Conservation (phyloP, 1,140 invertebrate genomes). For the Uloborus diversus region DNA sequence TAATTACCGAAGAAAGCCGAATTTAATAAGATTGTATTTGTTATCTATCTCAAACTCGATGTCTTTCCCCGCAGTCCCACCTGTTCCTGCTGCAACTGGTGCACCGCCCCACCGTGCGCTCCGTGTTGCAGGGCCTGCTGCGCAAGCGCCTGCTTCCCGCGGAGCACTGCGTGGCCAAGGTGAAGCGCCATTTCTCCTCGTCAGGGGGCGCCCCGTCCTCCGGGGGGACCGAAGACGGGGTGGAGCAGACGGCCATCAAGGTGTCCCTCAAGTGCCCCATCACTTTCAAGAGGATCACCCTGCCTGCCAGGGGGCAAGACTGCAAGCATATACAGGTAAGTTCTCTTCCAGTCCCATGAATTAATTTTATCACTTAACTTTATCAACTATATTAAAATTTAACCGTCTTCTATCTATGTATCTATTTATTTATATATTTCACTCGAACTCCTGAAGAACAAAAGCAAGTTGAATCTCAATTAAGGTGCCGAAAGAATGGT, state of each 20-base stretch:
- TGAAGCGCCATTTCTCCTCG: constrained; percentile 91
- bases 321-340: constrained; percentile 90
- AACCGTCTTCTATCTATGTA: no score
- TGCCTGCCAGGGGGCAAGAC: constrained; percentile 92
- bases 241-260: constrained; percentile 88
- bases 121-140: constrained; percentile 89
- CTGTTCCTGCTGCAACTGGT: constrained; percentile 95
- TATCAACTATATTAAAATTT: background rate
- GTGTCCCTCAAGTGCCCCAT: constrained; percentile 95
- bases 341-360: background rate
- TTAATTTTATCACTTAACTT: background rate
- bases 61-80: constrained; percentile 94
- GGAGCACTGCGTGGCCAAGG: constrained; percentile 93
- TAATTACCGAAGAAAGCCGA: no score
- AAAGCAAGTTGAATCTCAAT: no score
- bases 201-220: constrained; percentile 37
- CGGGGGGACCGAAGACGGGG: constrained; percentile 65
- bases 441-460: no score
- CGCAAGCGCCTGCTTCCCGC: constrained; percentile 88
- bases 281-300: constrained; percentile 90
- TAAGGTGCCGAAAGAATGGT: no score
- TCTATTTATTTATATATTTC: no score
- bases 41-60: no score
- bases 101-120: constrained; percentile 90
- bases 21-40: no score